These are phyloP conservation scores for Ceryle rudis DNA, from an alignment of 2,797 vertebrate genomes.

Conservation along the genomic window DNA sequence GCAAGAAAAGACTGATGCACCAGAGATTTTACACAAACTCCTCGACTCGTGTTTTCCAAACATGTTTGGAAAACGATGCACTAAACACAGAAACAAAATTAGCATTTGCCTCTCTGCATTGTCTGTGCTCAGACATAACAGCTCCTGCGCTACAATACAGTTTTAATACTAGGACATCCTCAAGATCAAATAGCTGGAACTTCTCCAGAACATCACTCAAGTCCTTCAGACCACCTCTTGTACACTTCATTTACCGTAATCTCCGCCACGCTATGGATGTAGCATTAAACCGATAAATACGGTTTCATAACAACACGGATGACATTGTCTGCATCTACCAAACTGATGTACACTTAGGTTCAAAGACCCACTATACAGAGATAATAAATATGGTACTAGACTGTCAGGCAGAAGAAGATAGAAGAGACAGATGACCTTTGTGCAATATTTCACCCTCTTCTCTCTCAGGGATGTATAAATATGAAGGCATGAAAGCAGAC, in stretches of 20 bases:
- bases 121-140: not conserved
- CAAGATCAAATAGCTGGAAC: not conserved
- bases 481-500: not conserved
- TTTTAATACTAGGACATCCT: not conserved
- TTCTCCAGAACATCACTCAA: not conserved
- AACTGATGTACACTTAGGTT: slow-evolving; percentile 24
- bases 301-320: not conserved
- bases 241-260: not conserved
- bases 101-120: not conserved
- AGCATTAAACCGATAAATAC: slow-evolving; percentile 43
- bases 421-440: slow-evolving; percentile 22
- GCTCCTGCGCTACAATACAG: not conserved
- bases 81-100: slow-evolving; percentile 12
- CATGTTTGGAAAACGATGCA: not conserved
- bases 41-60: slow-evolving; percentile 26
- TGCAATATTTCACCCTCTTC: not conserved
- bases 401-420: slow-evolving; percentile 7
- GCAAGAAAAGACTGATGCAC: not conserved
- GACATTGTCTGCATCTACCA: too few relatives aligned
- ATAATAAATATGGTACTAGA: slow-evolving; percentile 31
- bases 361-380: not conserved
- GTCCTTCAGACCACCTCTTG: not conserved
- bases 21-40: not conserved
- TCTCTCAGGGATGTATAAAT: not conserved
- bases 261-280: not conserved